These are phyloP conservation scores for Hiodon alosoides DNA, from an alignment of 2,113 vertebrate species.

Conservation along the genomic window DNA sequence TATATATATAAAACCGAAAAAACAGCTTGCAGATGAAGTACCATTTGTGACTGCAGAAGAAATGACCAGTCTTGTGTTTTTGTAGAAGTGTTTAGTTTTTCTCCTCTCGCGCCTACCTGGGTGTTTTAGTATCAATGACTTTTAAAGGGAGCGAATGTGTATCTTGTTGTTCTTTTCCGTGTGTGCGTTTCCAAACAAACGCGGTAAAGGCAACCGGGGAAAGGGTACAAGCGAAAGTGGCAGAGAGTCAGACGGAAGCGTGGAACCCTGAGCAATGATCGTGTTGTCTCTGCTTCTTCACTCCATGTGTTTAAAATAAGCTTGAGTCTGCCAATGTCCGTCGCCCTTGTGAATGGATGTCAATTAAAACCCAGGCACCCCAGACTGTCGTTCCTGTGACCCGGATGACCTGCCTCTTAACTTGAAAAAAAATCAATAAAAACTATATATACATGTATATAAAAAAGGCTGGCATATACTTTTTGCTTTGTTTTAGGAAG, in stretches of 20 bases:
- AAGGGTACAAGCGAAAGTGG: background rate
- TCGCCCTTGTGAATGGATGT: conserved; percentile 52
- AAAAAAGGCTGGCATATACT: background rate
- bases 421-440: conserved; percentile 51
- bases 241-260: conserved; percentile 1
- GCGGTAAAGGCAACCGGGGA: conserved; percentile 21
- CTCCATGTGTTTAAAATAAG: conserved; percentile 27
- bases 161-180: background rate
- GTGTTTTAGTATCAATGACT: background rate
- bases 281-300: conserved; percentile 8
- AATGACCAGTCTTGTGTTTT: background rate
- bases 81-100: background rate
- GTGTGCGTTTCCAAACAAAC: background rate
- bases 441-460: background rate
- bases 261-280: background rate
- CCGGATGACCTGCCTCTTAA: conserved; percentile 56
- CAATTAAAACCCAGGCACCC: conserved; percentile 39
- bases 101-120: background rate
- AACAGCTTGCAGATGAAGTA: conserved; percentile 31
- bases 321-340: conserved; percentile 25
- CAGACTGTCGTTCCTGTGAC: conserved; percentile 50
- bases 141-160: background rate
- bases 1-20: conserved; percentile 8
- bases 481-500: too few species aligned
- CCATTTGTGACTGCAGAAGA: conserved; percentile 43